Conservation (phyloP, 2,888 invertebrate genomes). For the Sarcophaga variegata region DNA sequence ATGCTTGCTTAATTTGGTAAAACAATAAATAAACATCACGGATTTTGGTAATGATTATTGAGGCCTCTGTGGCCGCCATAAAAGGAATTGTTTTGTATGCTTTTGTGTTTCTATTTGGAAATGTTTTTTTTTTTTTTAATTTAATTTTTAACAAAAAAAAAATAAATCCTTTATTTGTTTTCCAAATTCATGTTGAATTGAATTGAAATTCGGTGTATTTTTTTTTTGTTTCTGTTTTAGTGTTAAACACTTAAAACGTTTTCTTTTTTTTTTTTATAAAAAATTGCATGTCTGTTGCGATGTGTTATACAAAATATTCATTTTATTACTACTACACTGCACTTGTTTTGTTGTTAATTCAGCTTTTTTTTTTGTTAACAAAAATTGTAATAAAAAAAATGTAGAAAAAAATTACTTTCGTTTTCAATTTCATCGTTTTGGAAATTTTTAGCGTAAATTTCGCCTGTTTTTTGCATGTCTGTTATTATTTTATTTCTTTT, state of each 20-base stretch:
- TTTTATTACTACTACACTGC: conserved; percentile 3
- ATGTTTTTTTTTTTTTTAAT: no score
- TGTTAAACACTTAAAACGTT: conserved; percentile 20
- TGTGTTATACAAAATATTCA: neutral
- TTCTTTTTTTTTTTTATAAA: neutral
- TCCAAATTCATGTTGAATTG: conserved; percentile 22
- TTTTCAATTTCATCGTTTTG: conserved; percentile 58
- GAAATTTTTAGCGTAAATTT: conserved; percentile 40
- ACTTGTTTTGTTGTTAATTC: conserved; percentile 53
- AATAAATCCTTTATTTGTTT: conserved; percentile 33
- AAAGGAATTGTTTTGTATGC: conserved; percentile 28
- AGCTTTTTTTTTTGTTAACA: neutral
- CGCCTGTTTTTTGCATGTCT: conserved; percentile 33
- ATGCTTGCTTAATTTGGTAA: conserved; percentile 43
- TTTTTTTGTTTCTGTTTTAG: neutral
- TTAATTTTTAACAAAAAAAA: no score
- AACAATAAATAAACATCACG: conserved; percentile 7
- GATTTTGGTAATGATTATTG: conserved; percentile 1
- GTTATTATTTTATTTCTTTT: neutral
- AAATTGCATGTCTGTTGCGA: conserved; percentile 31
- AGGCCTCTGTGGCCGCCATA: conserved; percentile 32
- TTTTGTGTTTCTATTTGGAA: neutral
- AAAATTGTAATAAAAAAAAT: neutral
- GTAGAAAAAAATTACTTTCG: conserved; percentile 23
- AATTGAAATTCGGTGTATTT: neutral